A percentile compares a stretch with the other conserved stretches of the same genome.
Conservation (phyloP, 2,797 vertebrate genomes). For the Danio choprae region DNA sequence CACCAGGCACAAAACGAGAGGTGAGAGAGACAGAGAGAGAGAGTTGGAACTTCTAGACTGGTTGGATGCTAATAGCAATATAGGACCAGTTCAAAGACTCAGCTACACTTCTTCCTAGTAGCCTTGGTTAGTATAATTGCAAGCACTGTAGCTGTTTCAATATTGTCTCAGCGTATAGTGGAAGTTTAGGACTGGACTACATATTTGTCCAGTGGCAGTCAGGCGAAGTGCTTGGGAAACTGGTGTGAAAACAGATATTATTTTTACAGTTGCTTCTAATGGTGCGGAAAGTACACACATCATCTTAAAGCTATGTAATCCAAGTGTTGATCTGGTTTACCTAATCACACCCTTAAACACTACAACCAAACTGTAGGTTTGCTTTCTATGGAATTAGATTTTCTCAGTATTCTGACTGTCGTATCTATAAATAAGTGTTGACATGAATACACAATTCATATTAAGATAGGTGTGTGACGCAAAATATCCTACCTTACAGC, state of each 20-base stretch:
- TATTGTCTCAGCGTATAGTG: neutral
- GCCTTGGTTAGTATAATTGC: neutral
- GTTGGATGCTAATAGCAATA: neutral
- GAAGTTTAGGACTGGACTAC: neutral
- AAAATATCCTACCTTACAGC: neutral
- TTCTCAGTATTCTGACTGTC: neutral
- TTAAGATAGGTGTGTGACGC: neutral
- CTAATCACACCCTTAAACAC: neutral
- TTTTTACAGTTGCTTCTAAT: slow-evolving; percentile 13
- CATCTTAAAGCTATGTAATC: neutral
- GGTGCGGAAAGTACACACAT: neutral
- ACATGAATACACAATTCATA: neutral
- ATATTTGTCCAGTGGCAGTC: neutral
- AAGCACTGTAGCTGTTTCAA: neutral
- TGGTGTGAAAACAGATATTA: slow-evolving; percentile 6
- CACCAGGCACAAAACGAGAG: neutral
- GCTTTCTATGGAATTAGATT: neutral
- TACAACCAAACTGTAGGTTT: neutral
- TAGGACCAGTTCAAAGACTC: neutral
- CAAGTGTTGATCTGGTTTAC: slow-evolving; percentile 6
- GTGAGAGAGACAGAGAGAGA: neutral
- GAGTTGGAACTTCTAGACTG: neutral
- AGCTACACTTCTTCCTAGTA: neutral
- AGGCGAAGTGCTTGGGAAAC: neutral
- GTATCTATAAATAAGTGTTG: neutral